Conservation (phyloP, 1,140 invertebrate genomes). For the Bombyx mori region DNA sequence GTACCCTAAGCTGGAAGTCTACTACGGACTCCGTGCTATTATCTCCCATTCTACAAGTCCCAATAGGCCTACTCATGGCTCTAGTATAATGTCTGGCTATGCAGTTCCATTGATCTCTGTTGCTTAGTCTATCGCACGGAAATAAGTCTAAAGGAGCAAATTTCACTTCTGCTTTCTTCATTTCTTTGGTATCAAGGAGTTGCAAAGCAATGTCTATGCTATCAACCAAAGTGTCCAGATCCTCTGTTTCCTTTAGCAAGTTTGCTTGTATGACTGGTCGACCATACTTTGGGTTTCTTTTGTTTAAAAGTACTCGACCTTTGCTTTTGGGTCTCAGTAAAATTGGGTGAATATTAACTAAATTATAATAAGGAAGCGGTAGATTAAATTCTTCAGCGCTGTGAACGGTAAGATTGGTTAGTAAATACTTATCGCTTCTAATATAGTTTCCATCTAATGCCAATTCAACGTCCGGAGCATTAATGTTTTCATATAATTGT, state of each 20-base stretch:
- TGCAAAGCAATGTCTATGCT: conserved; percentile 81
- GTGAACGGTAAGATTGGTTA: conserved; percentile 55
- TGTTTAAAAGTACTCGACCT: conserved; percentile 84
- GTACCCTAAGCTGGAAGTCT: conserved; percentile 64
- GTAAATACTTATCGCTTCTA: conserved; percentile 61
- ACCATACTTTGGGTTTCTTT: conserved; percentile 84
- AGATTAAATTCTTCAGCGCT: conserved; percentile 49
- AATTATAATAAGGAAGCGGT: conserved; percentile 58
- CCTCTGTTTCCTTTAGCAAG: conserved; percentile 85
- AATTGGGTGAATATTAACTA: conserved; percentile 80
- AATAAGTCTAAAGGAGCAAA: conserved; percentile 59
- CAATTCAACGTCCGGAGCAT: conserved; percentile 56
- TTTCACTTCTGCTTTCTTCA: conserved; percentile 56
- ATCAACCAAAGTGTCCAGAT: conserved; percentile 84
- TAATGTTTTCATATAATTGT: conserved; percentile 54
- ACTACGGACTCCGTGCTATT: conserved; percentile 71
- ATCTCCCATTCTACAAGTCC: conserved; percentile 74
- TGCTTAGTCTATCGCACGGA: conserved; percentile 55
- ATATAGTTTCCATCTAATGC: conserved; percentile 58
- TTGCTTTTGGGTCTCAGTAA: conserved; percentile 84
- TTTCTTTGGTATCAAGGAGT: conserved; percentile 53
- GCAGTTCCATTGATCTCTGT: conserved; percentile 76
- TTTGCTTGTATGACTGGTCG: conserved; percentile 94
- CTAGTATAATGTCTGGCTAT: conserved; percentile 77
- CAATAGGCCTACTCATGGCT: conserved; percentile 73